These are phyloP conservation scores for Apocheima hispidaria DNA, from an alignment of 2,888 invertebrate genomes.

Conservation along the genomic window DNA sequence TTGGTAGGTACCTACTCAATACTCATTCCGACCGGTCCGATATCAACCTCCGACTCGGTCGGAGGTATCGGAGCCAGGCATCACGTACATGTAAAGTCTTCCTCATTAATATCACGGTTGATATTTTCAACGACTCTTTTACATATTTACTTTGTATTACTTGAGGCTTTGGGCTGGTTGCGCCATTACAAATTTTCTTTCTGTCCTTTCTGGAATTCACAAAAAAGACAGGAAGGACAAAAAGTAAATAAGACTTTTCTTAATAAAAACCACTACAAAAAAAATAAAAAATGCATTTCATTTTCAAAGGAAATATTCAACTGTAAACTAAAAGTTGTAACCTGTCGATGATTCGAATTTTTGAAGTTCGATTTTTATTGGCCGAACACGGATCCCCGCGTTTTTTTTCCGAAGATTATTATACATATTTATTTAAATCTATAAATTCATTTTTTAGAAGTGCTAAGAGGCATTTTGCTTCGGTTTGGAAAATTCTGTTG, in stretches of 20 bases:
- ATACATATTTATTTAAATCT: too few relatives aligned
- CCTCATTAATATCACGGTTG: not conserved
- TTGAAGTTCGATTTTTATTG: too few relatives aligned
- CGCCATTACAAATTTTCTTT: not conserved
- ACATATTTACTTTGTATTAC: not conserved
- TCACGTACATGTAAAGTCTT: not conserved
- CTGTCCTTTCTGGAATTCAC: not conserved
- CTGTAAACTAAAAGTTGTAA: too few relatives aligned
- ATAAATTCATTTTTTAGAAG: too few relatives aligned
- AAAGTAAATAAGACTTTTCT: not conserved
- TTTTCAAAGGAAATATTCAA: too few relatives aligned
- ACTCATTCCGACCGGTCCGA: not conserved
- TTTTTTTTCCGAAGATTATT: too few relatives aligned
- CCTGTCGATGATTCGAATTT: too few relatives aligned
- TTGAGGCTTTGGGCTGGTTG: not conserved
- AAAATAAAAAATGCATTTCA: too few relatives aligned
- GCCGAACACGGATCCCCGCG: too few relatives aligned
- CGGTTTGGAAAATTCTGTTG: too few relatives aligned
- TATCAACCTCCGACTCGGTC: not conserved
- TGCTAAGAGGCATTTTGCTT: too few relatives aligned
- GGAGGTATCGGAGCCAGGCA: not conserved
- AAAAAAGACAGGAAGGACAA: not conserved
- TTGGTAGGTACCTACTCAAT: not conserved
- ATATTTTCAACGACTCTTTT: not conserved
- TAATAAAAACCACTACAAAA: not conserved